Evolutionary conservation across 2,797 vertebrate species (phyloP), one percentile per base, ranked within the genome.

Genomic region (Scyliorhinus canicula): DNA sequence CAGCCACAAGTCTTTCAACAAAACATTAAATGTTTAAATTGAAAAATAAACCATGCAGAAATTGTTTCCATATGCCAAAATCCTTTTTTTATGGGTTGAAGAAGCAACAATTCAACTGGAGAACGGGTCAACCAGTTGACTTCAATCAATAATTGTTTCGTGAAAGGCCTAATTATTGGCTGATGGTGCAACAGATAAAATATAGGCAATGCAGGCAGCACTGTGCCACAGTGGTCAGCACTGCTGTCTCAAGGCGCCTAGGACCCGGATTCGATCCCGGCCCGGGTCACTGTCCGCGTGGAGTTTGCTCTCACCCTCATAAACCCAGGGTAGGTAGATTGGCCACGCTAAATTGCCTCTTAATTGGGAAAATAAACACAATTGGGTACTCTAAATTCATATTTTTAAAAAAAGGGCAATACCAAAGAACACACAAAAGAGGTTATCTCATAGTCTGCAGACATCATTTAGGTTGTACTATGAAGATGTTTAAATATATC

Each of bases 21-120:
- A 44, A 93, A 93, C n/a, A 93, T 50, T 93, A 50, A 93, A 93
- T 9, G 44, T 69, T 44, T 69, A 93, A 93, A 93, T 93, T 93
- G 91, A 93, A 93, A 93, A 93, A 31, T 47, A 69, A 93, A 67
- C 63, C 40, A 93, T 93, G 91, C 91, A 93, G 91, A 93, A 93
- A 93, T 93, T 65, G 91, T 47, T 67, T 93, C 91, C 91, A 93
- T 69, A 93, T 65, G 40, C 91, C 91, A 67, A 93, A 44, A 50
- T 93, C 40, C 63, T 93, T 40, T 67, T 65, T n/a, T 93, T 93
- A 57, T 91, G 63, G 12, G 63, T 69, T 93, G 40, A 69, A 93
- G 26, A 93, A 93, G 47, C 60, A 69, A 50, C 91, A 47, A 69
- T 69, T 93, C 60, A 93, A 69, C 63, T 93, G 63, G 63, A 67